Evolutionary conservation across 2,888 invertebrate species (phyloP).

Genomic region (Agriopis aurantiaria): DNA sequence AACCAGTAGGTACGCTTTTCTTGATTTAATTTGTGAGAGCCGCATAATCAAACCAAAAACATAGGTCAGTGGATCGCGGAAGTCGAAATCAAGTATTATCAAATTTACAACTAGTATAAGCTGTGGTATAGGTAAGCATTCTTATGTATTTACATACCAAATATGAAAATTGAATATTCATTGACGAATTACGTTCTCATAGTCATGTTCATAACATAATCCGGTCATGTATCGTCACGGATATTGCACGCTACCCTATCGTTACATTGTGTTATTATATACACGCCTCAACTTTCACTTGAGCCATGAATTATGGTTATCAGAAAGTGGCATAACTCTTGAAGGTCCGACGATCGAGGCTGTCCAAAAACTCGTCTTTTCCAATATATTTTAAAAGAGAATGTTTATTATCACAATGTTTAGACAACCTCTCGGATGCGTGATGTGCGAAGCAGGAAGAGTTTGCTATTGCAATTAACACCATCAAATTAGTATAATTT

Average conservation of each 20-base stretch:
- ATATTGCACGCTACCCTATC: slow-evolving; percentile 67
- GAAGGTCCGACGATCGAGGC: slow-evolving; percentile 21
- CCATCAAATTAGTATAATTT: slow-evolving; percentile 12
- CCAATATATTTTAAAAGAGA: slow-evolving; percentile 12
- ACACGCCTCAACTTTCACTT: slow-evolving; percentile 61
- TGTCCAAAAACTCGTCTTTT: slow-evolving; percentile 20
- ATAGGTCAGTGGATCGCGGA: slow-evolving; percentile 23
- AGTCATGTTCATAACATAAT: slow-evolving; percentile 47
- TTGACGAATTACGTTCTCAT: slow-evolving; percentile 30
- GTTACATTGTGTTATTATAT: slow-evolving; percentile 57
- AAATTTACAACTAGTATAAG: background rate
- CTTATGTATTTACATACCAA: slow-evolving; percentile 16
- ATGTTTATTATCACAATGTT: slow-evolving; percentile 19
- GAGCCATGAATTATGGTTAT: slow-evolving; percentile 54
- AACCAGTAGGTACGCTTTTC: slow-evolving; percentile 10
- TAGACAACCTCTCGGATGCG: background rate
- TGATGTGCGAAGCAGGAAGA: background rate
- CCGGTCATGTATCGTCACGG: slow-evolving; percentile 60
- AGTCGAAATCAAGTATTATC: slow-evolving; percentile 22
- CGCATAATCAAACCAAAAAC: slow-evolving; percentile 10
- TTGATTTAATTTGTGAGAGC: slow-evolving; percentile 2
- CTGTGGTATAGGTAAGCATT: slow-evolving; percentile 1
- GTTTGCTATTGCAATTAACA: slow-evolving; percentile 1
- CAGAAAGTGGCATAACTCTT: slow-evolving; percentile 43
- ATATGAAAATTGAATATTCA: slow-evolving; percentile 38